Percentiles rank a stretch among this genome's conserved stretches.
These are phyloP conservation scores for Nycticryphes semicollaris DNA, from an alignment of 2,113 vertebrate species.

Conservation along the genomic window DNA sequence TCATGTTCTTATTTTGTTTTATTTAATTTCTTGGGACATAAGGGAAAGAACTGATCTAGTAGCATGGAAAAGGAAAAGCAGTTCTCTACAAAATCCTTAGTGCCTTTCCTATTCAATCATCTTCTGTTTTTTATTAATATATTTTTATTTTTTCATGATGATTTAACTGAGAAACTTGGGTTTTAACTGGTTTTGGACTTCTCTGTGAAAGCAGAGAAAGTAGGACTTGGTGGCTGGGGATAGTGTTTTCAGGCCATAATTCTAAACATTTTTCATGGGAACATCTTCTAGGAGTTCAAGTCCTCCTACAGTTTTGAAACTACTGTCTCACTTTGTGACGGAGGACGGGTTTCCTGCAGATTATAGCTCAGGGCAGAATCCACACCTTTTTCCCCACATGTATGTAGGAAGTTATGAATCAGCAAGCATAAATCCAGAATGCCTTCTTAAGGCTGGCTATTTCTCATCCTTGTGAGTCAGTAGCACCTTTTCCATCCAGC, in stretches of 20 bases:
- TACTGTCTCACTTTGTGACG: conserved; percentile 12
- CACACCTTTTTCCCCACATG: conserved; percentile 37
- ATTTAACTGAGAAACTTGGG: not conserved
- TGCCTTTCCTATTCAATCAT: not conserved
- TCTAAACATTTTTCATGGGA: conserved; percentile 51
- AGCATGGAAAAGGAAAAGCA: not conserved
- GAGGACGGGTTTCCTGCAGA: conserved; percentile 50
- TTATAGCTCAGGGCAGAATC: conserved; percentile 55
- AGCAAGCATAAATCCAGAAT: conserved; percentile 69
- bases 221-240: not conserved
- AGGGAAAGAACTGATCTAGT: not conserved
- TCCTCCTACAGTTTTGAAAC: conserved; percentile 53
- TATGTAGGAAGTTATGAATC: conserved; percentile 80
- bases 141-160: not conserved
- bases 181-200: conserved; percentile 6
- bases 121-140: not conserved
- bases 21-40: not conserved
- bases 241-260: conserved; percentile 14
- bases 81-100: not conserved
- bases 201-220: not conserved
- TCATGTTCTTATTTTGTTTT: not conserved
- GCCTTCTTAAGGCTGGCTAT: conserved; percentile 57
- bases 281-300: conserved; percentile 42
- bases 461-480: conserved; percentile 74
- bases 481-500: conserved; percentile 62